Evolutionary conservation across 2,113 vertebrate species (phyloP).

Genomic region (Hypanus sabinus): DNA sequence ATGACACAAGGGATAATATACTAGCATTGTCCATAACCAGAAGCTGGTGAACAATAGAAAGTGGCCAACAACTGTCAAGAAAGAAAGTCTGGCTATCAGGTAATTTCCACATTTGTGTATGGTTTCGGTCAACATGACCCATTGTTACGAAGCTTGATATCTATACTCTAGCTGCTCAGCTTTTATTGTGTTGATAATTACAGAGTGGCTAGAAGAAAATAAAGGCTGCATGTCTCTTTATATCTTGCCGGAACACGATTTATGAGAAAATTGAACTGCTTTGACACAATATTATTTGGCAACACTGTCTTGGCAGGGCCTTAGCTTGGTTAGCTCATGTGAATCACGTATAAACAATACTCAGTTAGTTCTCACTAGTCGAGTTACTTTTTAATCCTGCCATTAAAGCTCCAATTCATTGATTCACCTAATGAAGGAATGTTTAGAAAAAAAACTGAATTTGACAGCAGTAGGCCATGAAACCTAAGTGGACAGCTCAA

Average conservation of each 20-base stretch:
- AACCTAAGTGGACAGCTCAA: too few species aligned
- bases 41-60: background rate
- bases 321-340: background rate
- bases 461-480: background rate
- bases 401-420: background rate
- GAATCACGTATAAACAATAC: background rate
- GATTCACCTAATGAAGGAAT: background rate
- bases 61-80: background rate
- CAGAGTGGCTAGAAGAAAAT: background rate
- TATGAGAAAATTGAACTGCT: background rate
- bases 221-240: background rate
- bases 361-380: background rate
- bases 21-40: background rate
- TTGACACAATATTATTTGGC: background rate
- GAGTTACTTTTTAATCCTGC: background rate
- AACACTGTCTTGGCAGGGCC: background rate
- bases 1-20: background rate
- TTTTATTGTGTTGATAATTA: background rate
- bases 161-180: too few species aligned
- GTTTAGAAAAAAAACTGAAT: background rate
- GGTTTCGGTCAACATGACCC: background rate
- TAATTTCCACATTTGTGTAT: background rate
- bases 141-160: background rate
- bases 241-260: background rate
- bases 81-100: background rate